phyloP scores from a whole-genome alignment of 64 coral and sea anemone species.

The Pocillopora verrucosa region DNA sequence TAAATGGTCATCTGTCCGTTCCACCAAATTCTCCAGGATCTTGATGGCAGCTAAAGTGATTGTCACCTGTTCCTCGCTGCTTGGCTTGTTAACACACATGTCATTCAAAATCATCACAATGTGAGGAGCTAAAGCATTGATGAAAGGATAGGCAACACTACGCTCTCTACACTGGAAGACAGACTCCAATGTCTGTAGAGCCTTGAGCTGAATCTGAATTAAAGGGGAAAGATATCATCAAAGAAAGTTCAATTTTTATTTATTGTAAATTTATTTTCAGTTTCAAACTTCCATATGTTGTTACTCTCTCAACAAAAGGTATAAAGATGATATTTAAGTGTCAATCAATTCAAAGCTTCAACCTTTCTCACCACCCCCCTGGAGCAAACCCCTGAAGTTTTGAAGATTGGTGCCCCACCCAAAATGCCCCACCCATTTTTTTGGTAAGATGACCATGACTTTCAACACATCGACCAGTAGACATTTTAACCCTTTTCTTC shows the following conservation, averaged over 20 bases:
- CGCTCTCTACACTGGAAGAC: constrained; percentile 89
- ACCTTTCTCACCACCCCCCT: too few relatives aligned
- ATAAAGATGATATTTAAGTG: too few relatives aligned
- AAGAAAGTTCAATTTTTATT: neutral
- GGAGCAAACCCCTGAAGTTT: too few relatives aligned
- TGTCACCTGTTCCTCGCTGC: constrained; percentile 73
- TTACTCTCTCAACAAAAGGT: too few relatives aligned
- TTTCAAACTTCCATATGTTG: too few relatives aligned
- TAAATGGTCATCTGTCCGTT: constrained; percentile 75
- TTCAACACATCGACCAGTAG: too few relatives aligned
- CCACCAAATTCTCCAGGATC: constrained; percentile 75
- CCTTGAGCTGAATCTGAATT: constrained; percentile 88
- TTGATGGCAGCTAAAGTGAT: constrained; percentile 79
- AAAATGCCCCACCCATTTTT: too few relatives aligned
- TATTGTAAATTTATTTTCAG: too few relatives aligned
- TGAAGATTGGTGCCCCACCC: too few relatives aligned
- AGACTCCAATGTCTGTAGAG: constrained; percentile 79
- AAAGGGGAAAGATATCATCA: neutral
- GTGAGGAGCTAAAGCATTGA: constrained; percentile 83
- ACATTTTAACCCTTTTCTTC: too few relatives aligned
- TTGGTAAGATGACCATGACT: too few relatives aligned
- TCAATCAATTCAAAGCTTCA: too few relatives aligned
- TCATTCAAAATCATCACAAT: constrained; percentile 91
- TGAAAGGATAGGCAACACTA: constrained; percentile 64
- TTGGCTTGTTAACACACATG: constrained; percentile 75